phyloP scores from a whole-genome alignment of 2,113 vertebrate species.

The Brachionichthys hirsutus region DNA sequence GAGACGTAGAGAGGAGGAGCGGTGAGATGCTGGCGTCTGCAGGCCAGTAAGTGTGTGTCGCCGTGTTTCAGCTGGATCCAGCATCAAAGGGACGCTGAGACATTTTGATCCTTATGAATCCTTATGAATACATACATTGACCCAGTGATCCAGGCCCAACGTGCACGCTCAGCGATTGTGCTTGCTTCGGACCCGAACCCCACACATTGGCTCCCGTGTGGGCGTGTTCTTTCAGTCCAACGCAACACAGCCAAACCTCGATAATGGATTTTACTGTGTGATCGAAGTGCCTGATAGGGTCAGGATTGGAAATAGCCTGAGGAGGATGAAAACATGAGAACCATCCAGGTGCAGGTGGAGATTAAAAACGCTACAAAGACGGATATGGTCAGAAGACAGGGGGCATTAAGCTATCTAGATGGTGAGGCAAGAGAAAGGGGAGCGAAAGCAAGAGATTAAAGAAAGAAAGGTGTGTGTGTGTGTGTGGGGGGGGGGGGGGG shows the following conservation, averaged over 20 bases:
- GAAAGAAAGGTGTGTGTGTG: not conserved
- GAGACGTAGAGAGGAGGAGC: no score
- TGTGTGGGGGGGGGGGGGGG: slow-evolving; percentile 4
- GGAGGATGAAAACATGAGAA: slow-evolving; percentile 2
- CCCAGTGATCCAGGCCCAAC: no score
- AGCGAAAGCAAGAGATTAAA: not conserved
- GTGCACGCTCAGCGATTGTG: no score
- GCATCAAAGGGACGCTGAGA: no score
- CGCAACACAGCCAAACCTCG: not conserved
- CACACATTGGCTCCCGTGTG: no score
- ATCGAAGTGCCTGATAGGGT: not conserved
- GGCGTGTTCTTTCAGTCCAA: not conserved
- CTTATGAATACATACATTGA: no score
- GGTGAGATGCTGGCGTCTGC: no score
- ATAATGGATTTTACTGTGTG: slow-evolving; percentile 1
- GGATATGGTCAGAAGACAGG: slow-evolving; percentile 11
- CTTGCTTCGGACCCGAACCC: no score
- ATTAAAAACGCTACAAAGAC: slow-evolving; percentile 26
- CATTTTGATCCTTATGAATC: no score
- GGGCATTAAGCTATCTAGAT: slow-evolving; percentile 21
- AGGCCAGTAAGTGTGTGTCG: no score
- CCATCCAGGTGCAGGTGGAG: not conserved
- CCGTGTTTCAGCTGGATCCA: no score
- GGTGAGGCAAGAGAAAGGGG: not conserved
- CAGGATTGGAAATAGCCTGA: slow-evolving; percentile 6